Evolutionary conservation across 2,888 invertebrate species (phyloP), one percentile per base, ranked within the genome.

Genomic region (Aromia moschata): DNA sequence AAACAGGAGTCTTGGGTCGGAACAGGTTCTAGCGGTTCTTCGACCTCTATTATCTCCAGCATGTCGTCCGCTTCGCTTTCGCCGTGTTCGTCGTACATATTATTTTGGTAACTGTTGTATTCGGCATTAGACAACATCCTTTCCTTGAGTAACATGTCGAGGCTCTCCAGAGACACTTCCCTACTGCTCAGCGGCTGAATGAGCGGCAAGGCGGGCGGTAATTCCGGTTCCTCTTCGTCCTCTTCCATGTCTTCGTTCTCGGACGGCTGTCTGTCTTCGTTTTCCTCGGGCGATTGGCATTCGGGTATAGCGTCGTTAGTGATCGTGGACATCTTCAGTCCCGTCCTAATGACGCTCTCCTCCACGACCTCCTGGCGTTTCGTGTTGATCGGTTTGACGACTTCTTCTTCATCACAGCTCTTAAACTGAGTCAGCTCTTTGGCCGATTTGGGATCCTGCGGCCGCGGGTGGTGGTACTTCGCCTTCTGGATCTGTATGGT

Each of bases 1-100:
- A 94, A 84, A 70, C 94, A 94, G 59, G 87, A 89, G 78, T 93
- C 95, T 80, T 91, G 91, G 84, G 89, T 93, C 44, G 93, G 93
- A 12, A 93, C 93, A 9, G 90, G 91, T 79, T 93, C 92, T 68
- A 89, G 84, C 1, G 88, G 89, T 78, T 92, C 91, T 74, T 90
- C 90, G 1, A 72, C 87, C 81, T 92, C 92, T 67, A 91, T 88
- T 63, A 92, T 90, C 82, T 92, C 92, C 73, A 91, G 80, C 63
- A 91, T 88, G 77, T 90, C 89, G 74, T 90, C 89, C 67, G 89
- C 89, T 72, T 86, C 84, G 46, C 84, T 84, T 71, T 86, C 84
- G 44, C 84, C 84, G 53, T 69, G 63, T 2, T 62, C 70, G 58
- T 85, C 85, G 51, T 86, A 84, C 79, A 85, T 84, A 72, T 85